phyloP scores from a whole-genome alignment of 2,113 vertebrate species.

The Physeter macrocephalus region DNA sequence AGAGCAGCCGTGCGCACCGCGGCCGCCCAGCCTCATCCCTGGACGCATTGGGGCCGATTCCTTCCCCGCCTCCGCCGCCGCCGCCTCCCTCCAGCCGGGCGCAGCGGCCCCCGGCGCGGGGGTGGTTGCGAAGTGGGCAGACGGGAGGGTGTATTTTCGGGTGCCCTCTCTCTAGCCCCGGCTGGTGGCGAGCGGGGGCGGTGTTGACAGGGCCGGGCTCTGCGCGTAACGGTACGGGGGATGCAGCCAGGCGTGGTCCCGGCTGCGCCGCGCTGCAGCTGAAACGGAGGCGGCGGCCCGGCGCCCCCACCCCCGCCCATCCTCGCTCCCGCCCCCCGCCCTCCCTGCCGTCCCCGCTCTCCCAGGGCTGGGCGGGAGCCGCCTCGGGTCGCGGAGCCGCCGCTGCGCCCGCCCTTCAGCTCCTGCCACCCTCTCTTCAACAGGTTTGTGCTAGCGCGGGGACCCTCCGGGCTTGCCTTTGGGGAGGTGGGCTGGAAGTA shows the following conservation, averaged over 20 bases:
- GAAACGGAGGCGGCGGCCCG: constrained; percentile 25
- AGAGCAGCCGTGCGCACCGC: neutral
- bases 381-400: neutral
- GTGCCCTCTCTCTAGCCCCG: neutral
- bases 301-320: neutral
- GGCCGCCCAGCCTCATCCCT: neutral
- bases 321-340: neutral
- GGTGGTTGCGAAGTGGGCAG: neutral
- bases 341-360: neutral
- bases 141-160: constrained; percentile 7
- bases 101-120: neutral
- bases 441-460: constrained; percentile 60
- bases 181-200: constrained; percentile 3
- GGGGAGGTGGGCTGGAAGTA: neutral
- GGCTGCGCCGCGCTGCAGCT: constrained; percentile 57
- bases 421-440: constrained; percentile 40
- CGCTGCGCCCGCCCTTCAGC: neutral
- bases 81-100: neutral
- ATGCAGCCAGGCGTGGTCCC: constrained; percentile 82
- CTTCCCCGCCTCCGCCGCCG: neutral
- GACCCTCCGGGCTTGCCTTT: neutral
- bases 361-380: constrained; percentile 42
- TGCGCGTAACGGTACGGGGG: constrained; percentile 71
- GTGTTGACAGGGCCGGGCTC: constrained; percentile 5
- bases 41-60: neutral